Base-by-base conservation (phyloP, 1,140 invertebrate genomes). In the Cotesia typhae region DNA sequence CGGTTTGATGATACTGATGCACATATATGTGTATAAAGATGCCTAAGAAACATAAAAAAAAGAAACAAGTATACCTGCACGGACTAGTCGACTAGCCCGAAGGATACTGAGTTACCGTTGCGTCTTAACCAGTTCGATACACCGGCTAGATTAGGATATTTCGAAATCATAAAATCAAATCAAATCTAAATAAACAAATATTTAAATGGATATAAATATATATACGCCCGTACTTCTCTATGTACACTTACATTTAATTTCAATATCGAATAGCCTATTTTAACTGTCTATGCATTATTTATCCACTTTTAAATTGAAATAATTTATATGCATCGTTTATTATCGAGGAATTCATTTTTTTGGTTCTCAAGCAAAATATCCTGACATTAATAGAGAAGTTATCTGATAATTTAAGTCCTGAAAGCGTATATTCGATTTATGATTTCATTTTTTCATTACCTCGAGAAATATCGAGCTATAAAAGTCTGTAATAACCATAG, bases 51-150 rank as follows among this genome's bases (percentile, higher is more conserved):
- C n/a, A 37, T 14, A 53, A 35, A 51, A 37, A 69, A 35, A 14
- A 69, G 52, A 36, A 69, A 20, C 17, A 41, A 59, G 20, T 12
- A 57, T 14, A 61, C 41, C 6, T 14, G 41, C 28, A 28, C 28
- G 28, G 28, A 28, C 28, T 28, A 28, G 28, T 1, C 3, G 28
- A 28, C 28, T 28, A 28, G 20, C 10, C 38, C 9, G 7, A 17
- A 47, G 38, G 38, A 14, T 61, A 14, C 38, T 20, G 0, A 67
- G 57, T 78, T 83, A 82, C 81, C 81, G 81, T 83, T 83, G 78
- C 76, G 72, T 64, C 51, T 80, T 79, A 78, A 73, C 76, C 72
- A 71, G 74, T 69, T 51, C 74, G 78, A 82, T 82, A 70, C 74
- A 51, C 74, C 70, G 51, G 52, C 41, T 67, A 79, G 80, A 76